Evolutionary conservation across 2,888 invertebrate species (phyloP).

Genomic region (Aspidiotus rigidus): DNA sequence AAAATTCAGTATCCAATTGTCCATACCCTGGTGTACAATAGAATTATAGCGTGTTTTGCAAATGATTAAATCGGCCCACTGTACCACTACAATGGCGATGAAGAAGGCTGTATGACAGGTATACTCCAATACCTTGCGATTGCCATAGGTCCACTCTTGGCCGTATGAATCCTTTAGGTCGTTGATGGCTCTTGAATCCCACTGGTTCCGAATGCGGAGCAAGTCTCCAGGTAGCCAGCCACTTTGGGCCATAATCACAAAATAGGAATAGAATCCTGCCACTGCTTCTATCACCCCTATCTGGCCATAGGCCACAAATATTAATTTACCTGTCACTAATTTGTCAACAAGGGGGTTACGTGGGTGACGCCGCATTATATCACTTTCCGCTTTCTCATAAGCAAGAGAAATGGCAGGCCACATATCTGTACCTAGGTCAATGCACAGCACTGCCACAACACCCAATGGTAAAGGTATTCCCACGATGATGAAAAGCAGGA

Average conservation of each 20-base stretch:
- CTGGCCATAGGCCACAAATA: slow-evolving; percentile 76
- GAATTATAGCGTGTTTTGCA: slow-evolving; percentile 69
- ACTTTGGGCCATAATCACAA: slow-evolving; percentile 65
- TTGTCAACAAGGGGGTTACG: slow-evolving; percentile 47
- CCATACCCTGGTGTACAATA: slow-evolving; percentile 64
- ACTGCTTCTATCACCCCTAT: slow-evolving; percentile 77
- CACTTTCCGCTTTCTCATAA: slow-evolving; percentile 64
- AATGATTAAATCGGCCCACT: slow-evolving; percentile 67
- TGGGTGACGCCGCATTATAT: slow-evolving; percentile 58
- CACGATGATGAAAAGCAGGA: slow-evolving; percentile 62
- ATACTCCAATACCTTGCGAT: slow-evolving; percentile 59
- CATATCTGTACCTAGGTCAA: slow-evolving; percentile 72
- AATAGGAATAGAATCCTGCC: slow-evolving; percentile 69
- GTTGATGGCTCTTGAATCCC: slow-evolving; percentile 58
- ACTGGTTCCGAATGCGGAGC: slow-evolving; percentile 58
- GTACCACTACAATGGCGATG: slow-evolving; percentile 64
- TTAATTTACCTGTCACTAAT: slow-evolving; percentile 51
- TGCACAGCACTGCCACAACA: slow-evolving; percentile 53
- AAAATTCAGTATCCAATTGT: slow-evolving; percentile 54
- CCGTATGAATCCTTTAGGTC: slow-evolving; percentile 63
- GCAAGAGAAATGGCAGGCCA: slow-evolving; percentile 67
- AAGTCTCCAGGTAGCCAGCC: slow-evolving; percentile 64
- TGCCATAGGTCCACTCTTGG: slow-evolving; percentile 61
- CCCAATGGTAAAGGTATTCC: slow-evolving; percentile 66
- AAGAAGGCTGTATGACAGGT: slow-evolving; percentile 73